Conservation (phyloP, 2,888 invertebrate species). For the Amphipoea oculea region DNA sequence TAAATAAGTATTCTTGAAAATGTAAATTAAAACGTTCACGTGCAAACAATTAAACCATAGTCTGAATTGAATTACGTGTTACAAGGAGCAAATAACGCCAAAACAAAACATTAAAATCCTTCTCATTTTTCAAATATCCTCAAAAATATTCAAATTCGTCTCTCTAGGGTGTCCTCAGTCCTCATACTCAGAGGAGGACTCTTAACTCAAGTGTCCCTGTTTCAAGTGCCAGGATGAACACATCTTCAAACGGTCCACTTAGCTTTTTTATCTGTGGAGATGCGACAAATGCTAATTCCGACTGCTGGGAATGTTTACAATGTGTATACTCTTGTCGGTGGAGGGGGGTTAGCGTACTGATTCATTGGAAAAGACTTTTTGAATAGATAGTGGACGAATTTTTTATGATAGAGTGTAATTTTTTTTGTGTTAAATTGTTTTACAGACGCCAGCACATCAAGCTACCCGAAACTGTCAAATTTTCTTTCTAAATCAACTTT, state of each 20-base stretch:
- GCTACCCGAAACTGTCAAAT: no score
- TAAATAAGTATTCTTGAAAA: not conserved
- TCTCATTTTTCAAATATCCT: slow-evolving; percentile 21
- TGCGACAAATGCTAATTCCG: slow-evolving; percentile 57
- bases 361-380: not conserved
- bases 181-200: slow-evolving; percentile 34
- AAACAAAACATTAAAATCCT: slow-evolving; percentile 11
- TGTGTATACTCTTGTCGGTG: slow-evolving; percentile 2
- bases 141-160: slow-evolving; percentile 43
- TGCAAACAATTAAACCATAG: not conserved
- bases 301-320: not conserved
- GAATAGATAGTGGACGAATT: not conserved
- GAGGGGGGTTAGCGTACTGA: not conserved
- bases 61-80: not conserved
- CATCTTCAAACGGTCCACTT: slow-evolving; percentile 56
- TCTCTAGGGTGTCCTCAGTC: slow-evolving; percentile 21
- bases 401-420: not conserved
- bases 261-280: slow-evolving; percentile 42
- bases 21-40: not conserved
- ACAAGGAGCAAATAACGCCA: not conserved
- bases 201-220: slow-evolving; percentile 45
- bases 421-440: no score
- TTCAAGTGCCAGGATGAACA: slow-evolving; percentile 55
- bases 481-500: no score
- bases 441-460: no score